Evolutionary conservation across 2,113 vertebrate genomes (phyloP).

Genomic region (Falco punctatus): DNA sequence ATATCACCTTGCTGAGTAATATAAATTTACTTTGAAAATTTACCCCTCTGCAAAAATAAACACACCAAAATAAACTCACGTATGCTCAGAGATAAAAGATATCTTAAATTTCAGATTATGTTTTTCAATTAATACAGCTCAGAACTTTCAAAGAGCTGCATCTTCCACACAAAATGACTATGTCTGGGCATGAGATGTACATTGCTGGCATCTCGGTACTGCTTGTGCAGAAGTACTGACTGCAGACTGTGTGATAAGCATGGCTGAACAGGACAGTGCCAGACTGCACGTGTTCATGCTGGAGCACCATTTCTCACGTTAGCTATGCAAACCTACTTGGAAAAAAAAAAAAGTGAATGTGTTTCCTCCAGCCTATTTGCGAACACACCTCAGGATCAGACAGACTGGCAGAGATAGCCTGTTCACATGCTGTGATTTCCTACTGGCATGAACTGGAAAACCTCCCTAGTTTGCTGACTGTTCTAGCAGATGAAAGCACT

Average conservation of each 20-base stretch:
- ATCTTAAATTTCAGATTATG: not conserved
- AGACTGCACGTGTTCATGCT: rapidly evolving
- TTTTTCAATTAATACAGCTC: not conserved
- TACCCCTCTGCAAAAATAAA: not conserved
- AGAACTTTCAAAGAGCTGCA: not conserved
- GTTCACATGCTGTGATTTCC: not conserved
- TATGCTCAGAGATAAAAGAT: not conserved
- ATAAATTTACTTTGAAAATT: not conserved
- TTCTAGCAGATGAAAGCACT: not conserved
- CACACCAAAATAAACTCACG: not conserved
- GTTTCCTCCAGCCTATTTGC: not conserved
- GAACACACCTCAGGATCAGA: not conserved
- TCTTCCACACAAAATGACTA: not conserved
- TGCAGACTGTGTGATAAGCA: not conserved
- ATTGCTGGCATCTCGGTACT: rapidly evolving
- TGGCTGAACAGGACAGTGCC: not conserved
- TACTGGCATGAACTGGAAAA: not conserved
- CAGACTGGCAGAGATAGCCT: not conserved
- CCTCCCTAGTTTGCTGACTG: not conserved
- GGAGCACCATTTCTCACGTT: not conserved
- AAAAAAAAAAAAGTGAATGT: not conserved
- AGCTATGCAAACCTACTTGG: not conserved
- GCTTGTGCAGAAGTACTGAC: not conserved
- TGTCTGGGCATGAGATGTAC: rapidly evolving
- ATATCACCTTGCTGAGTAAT: not conserved